Evolutionary conservation across 2,113 vertebrate species (phyloP), one percentile per base, ranked within the genome.

Genomic region (Thomomys bottae): DNA sequence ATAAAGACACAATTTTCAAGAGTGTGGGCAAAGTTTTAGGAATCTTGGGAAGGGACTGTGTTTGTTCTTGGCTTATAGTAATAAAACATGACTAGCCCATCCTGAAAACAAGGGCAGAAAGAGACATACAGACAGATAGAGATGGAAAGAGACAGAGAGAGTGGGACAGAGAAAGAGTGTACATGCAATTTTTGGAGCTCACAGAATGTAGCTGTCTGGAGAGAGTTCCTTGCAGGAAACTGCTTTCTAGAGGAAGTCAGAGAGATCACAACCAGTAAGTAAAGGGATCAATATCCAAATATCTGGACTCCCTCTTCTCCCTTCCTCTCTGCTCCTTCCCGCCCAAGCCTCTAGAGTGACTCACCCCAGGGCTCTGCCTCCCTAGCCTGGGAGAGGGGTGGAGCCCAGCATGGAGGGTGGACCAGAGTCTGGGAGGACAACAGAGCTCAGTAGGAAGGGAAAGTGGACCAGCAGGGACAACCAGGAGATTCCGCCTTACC

Each of bases 231-330:
- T 23, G 30, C 57, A 17, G 32, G 49, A 30, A 77, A 12, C 78
- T 30, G 36, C 36, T 54, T 57, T 71, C 63, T 32, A n/a, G 32
- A 71, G 3, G 61, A 4, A 8, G 40, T 15, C 59, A 34, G 30
- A 21, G 57, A 1, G 49, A 64, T 12, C 24, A 49, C 36, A 18
- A 42, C 6, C 7, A 11, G 20, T 77, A 78, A 61, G 42, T 23
- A 36, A 15, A 23, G 9, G 54, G 84, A 17, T 73, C 4, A 0
- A 36, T 5, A 45, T 8, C n/a, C 54, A 0, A 0, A 36, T 8
- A 38, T 6, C n/a, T 49, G 0, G 0, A 15, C 38, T 88, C 36
- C 1, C 7, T 30, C 67, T 79, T 38, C 38, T 45, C n/a, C 2
- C 42, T 40, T 57, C 73, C 38, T 73, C n/a, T 66, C 23, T 34